phyloP scores from a whole-genome alignment of 2,113 vertebrate genomes.

The Tamias sibiricus region DNA sequence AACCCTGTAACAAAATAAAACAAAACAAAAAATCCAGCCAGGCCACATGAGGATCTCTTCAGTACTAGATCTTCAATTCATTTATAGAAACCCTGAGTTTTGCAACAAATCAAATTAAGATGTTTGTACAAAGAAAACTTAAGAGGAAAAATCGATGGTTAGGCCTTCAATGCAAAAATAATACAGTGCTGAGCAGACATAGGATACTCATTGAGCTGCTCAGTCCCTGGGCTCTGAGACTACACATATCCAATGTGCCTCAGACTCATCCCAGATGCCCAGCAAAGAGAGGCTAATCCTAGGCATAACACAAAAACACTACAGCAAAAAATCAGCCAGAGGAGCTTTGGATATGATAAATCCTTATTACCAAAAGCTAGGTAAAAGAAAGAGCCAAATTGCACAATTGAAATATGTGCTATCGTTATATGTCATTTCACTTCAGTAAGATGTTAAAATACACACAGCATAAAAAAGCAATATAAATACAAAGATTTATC shows the following conservation, averaged over 20 bases:
- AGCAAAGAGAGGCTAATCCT: not conserved
- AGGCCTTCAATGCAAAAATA: not conserved
- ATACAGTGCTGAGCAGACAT: not conserved
- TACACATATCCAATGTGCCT: no score
- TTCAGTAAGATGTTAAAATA: not conserved
- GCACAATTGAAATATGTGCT: not conserved
- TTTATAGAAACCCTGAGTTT: not conserved
- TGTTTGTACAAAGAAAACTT: not conserved
- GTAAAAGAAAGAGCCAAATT: not conserved
- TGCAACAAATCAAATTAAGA: not conserved
- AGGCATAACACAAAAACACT: not conserved
- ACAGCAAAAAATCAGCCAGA: not conserved
- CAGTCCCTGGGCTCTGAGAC: not conserved
- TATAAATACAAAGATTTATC: not conserved
- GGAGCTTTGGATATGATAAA: not conserved
- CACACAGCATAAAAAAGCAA: not conserved
- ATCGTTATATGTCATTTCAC: not conserved
- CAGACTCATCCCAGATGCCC: no score
- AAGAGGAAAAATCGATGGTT: not conserved
- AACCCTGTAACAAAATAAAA: no score
- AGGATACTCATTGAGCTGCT: not conserved
- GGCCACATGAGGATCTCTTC: not conserved
- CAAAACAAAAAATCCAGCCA: not conserved
- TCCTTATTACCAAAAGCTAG: not conserved
- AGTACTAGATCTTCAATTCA: not conserved